Evolutionary conservation across 2,797 vertebrate species (phyloP).

Genomic region (Gymnothorax javanicus): DNA sequence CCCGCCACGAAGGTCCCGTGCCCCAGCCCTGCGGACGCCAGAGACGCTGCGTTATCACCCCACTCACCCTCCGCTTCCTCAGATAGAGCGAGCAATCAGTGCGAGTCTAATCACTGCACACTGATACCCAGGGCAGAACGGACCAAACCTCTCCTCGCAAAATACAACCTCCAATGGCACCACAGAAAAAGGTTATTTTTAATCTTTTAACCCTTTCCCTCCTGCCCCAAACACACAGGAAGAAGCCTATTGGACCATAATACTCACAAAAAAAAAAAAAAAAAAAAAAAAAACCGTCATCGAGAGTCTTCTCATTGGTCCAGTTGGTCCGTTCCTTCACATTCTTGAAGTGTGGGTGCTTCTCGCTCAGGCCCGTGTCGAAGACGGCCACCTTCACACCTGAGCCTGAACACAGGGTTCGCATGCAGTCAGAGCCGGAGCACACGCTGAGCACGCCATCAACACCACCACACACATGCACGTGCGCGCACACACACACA

Average conservation of each 20-base stretch:
- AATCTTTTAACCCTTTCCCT: not conserved
- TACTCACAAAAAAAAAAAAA: no score
- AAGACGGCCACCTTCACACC: conserved; percentile 98
- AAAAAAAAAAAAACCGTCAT: no score
- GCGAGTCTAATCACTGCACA: not conserved
- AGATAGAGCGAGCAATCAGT: not conserved
- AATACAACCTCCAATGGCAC: not conserved
- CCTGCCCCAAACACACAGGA: not conserved
- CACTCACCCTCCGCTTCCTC: not conserved
- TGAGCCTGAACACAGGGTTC: conserved; percentile 72
- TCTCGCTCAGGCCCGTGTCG: conserved; percentile 96
- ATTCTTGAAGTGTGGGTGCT: conserved; percentile 98
- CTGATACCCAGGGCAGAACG: not conserved
- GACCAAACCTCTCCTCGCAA: not conserved
- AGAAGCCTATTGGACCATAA: not conserved
- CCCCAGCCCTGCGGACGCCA: conserved; percentile 80
- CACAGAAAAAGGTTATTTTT: not conserved
- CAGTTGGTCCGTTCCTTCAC: conserved; percentile 99
- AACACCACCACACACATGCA: not conserved
- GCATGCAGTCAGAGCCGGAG: not conserved
- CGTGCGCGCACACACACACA: not conserved
- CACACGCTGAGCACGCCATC: not conserved
- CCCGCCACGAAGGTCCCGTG: conserved; percentile 98
- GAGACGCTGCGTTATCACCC: conserved; percentile 17
- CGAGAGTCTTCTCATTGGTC: conserved; percentile 99